These are phyloP conservation scores for Pantherophis guttatus DNA, from an alignment of 2,113 vertebrate genomes.

Conservation along the genomic window DNA sequence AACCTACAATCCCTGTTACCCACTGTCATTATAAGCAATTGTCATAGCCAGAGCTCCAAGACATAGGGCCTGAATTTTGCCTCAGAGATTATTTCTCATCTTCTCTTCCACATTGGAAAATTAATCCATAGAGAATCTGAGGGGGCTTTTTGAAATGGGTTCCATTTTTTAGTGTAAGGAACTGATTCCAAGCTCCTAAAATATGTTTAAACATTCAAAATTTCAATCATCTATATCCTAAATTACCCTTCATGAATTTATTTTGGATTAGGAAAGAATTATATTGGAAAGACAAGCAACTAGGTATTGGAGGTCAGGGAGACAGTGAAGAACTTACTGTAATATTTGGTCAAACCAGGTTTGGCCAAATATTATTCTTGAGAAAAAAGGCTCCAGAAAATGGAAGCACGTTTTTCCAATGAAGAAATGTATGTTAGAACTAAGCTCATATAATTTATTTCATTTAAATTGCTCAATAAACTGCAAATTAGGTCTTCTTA, in stretches of 20 bases:
- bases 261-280: neutral
- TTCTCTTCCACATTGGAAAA: neutral
- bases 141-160: neutral
- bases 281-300: neutral
- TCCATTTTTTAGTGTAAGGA: neutral
- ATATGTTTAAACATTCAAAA: neutral
- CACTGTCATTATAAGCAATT: neutral
- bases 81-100: neutral
- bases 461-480: neutral
- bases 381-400: neutral
- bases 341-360: neutral
- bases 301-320: neutral
- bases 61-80: neutral
- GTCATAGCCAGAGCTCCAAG: neutral
- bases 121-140: neutral
- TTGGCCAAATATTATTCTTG: neutral
- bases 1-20: neutral
- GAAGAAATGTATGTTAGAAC: neutral
- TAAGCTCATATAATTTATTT: neutral
- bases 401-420: neutral
- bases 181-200: neutral
- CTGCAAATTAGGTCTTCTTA: neutral
- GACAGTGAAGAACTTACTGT: neutral
- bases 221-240: neutral
- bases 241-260: neutral